Percentiles rank a stretch among this genome's conserved stretches.
These are phyloP conservation scores for Phalacrocorax pelagicus DNA, from an alignment of 2,113 vertebrate genomes.

Conservation along the genomic window DNA sequence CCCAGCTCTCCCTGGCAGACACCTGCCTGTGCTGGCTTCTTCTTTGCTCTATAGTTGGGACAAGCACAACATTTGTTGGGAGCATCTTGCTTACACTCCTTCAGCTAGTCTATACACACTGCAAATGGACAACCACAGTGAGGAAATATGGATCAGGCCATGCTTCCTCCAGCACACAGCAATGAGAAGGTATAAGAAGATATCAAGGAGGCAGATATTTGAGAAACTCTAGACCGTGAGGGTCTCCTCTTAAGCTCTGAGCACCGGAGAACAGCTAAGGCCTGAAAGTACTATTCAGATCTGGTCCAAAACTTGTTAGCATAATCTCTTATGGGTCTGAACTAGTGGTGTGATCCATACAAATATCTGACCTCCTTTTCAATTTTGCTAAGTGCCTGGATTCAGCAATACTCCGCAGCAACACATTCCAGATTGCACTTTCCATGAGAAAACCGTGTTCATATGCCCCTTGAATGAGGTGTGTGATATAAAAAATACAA, in stretches of 20 bases:
- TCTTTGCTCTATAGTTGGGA: neutral
- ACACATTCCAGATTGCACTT: neutral
- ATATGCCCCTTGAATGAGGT: constrained; percentile 9
- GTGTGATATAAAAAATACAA: neutral
- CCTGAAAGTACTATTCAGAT: neutral
- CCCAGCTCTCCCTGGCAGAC: neutral
- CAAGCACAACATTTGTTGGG: neutral
- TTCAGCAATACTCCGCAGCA: neutral
- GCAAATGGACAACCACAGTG: neutral
- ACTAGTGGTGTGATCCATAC: neutral
- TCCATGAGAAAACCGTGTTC: neutral
- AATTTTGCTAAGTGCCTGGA: neutral
- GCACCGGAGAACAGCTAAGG: neutral
- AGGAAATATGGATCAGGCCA: accelerated
- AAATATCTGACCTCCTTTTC: neutral
- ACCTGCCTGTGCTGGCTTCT: neutral
- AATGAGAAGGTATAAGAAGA: neutral
- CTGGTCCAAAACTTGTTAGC: neutral
- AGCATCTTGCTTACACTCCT: neutral
- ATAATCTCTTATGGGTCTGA: neutral
- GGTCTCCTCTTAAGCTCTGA: neutral
- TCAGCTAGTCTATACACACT: neutral
- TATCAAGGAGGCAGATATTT: neutral
- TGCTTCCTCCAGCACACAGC: neutral
- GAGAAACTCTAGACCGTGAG: neutral